Base-by-base conservation (phyloP, 2,113 vertebrate species). In the Campylorhamphus procurvoides region DNA sequence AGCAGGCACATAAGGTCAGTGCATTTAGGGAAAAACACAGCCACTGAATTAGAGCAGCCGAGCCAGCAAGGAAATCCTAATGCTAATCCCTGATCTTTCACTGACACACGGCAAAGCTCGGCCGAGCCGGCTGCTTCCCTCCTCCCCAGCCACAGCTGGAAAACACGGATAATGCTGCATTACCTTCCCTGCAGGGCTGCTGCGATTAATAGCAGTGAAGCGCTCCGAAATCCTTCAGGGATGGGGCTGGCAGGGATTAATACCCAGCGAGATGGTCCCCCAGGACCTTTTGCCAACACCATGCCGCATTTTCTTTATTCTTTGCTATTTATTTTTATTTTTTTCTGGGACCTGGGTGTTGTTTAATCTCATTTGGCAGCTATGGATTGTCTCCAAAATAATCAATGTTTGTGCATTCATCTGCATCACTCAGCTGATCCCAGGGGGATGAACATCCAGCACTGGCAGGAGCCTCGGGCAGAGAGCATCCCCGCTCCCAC, bases 71-170 rank as follows among this genome's bases (percentile, higher is more conserved):
- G 94, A 94, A 95, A 95, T 90, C 89, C 78, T 19, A 3, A 39
- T 6, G 31, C 83, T 95, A 94, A 94, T 96, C 95, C 93, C 76
- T 77, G 95, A 60, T 93, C 92, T 93, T 69, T 83, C 86, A 39
- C 79, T 37, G 88, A 29, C 95, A 86, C 95, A 82, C 74, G 23
- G 93, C 94, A 84, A 10, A 92, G 93, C 93, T 47, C 11, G 7
- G 89, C 62, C 66, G 3, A 73, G 53, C 67, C 40, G 63, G 50
- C 89, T 89, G 92, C 93, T 40, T 59, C 90, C 69, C 77, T 55
- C 59, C 79, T 62, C 81, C 92, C 60, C 71, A 16, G 53, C 86
- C 91, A 55, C 96, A 94, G 91, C 96, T 91, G 96, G 89, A 89
- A 20, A 53, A 46, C 62, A 5, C 9, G 93, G 93, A 89, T 96